phyloP scores from a whole-genome alignment of 2,797 vertebrate genomes.

The Anas acuta region DNA sequence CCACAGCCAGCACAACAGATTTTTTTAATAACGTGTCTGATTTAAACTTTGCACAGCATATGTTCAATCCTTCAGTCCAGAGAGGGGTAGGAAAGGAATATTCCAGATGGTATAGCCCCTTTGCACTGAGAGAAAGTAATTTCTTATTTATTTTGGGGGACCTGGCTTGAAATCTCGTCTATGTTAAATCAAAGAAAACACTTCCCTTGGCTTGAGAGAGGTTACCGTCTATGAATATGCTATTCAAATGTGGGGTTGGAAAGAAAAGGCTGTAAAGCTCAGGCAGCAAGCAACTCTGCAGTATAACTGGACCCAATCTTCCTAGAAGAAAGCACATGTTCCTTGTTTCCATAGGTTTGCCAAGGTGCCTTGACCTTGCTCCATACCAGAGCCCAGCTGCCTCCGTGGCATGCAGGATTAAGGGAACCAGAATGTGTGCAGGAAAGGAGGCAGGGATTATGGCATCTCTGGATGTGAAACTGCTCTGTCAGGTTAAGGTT shows the following conservation, averaged over 20 bases:
- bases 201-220: background rate
- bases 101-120: background rate
- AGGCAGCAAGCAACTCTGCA: background rate
- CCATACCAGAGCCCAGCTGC: background rate
- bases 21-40: background rate
- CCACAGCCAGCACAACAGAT: background rate
- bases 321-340: background rate
- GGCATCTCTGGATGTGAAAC: too few relatives aligned
- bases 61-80: background rate
- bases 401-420: background rate
- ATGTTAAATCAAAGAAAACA: conserved; percentile 26
- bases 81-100: background rate
- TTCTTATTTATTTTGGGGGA: background rate
- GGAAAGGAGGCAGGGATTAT: background rate
- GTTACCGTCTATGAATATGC: background rate
- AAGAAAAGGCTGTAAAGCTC: background rate
- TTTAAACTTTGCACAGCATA: background rate
- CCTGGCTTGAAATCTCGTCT: background rate
- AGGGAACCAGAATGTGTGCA: background rate
- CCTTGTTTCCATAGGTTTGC: accelerated
- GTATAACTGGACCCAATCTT: background rate
- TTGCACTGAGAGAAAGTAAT: background rate
- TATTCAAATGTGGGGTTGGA: background rate
- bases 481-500: too few relatives aligned
- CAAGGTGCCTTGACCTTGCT: background rate